Evolutionary conservation across 2,797 vertebrate species (phyloP), one percentile per base, ranked within the genome.

Genomic region (Bradypodion ventrale): DNA sequence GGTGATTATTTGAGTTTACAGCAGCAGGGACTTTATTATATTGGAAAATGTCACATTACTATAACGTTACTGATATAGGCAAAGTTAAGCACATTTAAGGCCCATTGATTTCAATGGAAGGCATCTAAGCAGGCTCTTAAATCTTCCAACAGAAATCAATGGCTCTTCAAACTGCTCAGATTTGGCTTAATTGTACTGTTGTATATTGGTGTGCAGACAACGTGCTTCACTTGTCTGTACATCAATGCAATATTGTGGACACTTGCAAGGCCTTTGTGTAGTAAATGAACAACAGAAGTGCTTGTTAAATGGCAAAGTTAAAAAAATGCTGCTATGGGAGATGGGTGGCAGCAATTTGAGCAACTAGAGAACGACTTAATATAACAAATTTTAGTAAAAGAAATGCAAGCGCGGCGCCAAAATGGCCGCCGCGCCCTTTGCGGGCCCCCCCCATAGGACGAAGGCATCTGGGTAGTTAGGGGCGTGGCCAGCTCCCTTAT

Each of bases 341-440:
- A 25, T 1, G 3, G 37, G 1, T 87, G 63, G 62, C 21, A 42
- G 37, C n/a, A n/a, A 32, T n/a, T 27, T 32, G 40, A 8, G 25
- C 89, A 73, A 91, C 87, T 82, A 86, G 35, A 63, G 75, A 88
- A 40, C 29, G 59, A 74, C 82, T 87, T 87, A 46, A 88, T 21
- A 88, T 79, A 81, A 27, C 25, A 9, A 37, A 60, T 63, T 52
- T 84, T 56, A 88, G 49, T 25, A 88, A 69, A 89, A 85, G 81
- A 73, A n/a, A n/a, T n/a, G n/a, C n/a, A n/a, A n/a, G n/a, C n/a
- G n/a, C n/a, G n/a, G n/a, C n/a, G n/a, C n/a, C n/a, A n/a, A n/a
- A n/a, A n/a, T n/a, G n/a, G n/a, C n/a, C n/a, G n/a, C n/a, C n/a
- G n/a, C n/a, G n/a, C n/a, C n/a, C n/a, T n/a, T n/a, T n/a, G n/a